Conservation (phyloP, 2,797 vertebrate genomes). For the Esox lucius region DNA sequence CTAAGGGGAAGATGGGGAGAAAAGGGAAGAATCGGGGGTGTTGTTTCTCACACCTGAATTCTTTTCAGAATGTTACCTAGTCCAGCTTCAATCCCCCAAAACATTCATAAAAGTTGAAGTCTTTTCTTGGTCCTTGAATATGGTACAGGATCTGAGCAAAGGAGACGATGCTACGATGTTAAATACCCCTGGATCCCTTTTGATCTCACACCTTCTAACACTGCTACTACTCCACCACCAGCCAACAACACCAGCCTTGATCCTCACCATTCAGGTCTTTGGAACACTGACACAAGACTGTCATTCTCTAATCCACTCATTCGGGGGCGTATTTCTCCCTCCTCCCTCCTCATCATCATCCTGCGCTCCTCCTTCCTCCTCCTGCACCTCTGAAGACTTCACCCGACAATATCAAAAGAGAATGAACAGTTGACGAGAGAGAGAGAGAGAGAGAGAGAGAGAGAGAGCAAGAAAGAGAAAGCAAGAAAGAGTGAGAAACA, state of each 20-base stretch:
- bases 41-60: too few relatives aligned
- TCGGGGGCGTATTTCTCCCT: conserved; percentile 76
- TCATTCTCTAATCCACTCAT: conserved; percentile 84
- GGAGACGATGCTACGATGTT: conserved; percentile 49
- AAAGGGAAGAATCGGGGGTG: too few relatives aligned
- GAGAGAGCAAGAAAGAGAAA: conserved; percentile 19
- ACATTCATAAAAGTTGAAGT: not conserved
- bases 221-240: conserved; percentile 30
- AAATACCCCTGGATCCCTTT: conserved; percentile 42
- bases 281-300: conserved; percentile 69
- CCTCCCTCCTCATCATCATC: conserved; percentile 61
- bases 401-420: conserved; percentile 48
- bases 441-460: conserved; percentile 40
- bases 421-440: conserved; percentile 54
- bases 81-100: not conserved
- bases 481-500: conserved; percentile 5
- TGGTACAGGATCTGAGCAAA: not conserved
- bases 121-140: not conserved
- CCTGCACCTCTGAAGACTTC: conserved; percentile 74
- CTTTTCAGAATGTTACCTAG: too few relatives aligned
- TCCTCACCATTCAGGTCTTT: conserved; percentile 75
- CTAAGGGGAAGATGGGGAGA: too few relatives aligned
- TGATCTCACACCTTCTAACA: conserved; percentile 37
- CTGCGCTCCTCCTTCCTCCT: conserved; percentile 68
- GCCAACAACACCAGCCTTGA: conserved; percentile 42